phyloP scores from a whole-genome alignment of 2,797 vertebrate species.

The Rhabdophis nuchalis region DNA sequence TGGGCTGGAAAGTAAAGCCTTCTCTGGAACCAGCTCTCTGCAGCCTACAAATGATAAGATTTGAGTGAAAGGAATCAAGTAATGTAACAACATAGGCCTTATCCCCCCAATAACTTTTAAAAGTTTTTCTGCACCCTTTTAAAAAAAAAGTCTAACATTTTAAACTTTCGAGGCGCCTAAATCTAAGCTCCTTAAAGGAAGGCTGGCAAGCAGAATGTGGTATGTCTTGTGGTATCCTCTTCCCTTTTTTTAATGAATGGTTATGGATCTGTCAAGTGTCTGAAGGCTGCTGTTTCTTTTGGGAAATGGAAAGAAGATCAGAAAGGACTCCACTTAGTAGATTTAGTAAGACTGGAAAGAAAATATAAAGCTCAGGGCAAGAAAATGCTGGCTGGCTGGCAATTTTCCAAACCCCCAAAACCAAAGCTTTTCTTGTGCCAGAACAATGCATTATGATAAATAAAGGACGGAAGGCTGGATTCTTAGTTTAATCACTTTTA shows the following conservation, averaged over 20 bases:
- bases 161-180: background rate
- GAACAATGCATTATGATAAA: conserved; percentile 66
- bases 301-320: conserved; percentile 23
- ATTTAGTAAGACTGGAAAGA: conserved; percentile 39
- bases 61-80: background rate
- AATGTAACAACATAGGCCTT: background rate
- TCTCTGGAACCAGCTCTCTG: background rate
- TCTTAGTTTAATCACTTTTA: conserved; percentile 51
- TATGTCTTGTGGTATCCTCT: conserved; percentile 20
- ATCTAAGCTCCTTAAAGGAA: conserved; percentile 12
- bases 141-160: background rate
- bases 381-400: conserved; percentile 63
- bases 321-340: conserved; percentile 6
- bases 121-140: background rate
- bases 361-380: conserved; percentile 53
- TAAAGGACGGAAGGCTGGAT: conserved; percentile 62
- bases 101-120: background rate
- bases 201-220: conserved; percentile 5
- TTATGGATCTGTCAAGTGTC: conserved; percentile 32
- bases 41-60: background rate
- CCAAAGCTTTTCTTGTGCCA: conserved; percentile 55
- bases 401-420: conserved; percentile 64
- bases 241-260: conserved; percentile 39
- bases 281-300: conserved; percentile 41
- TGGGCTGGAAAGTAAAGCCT: background rate